A percentile compares a stretch with the other conserved stretches of the same genome.
phyloP scores from a whole-genome alignment of 2,113 vertebrate genomes.

The Gallinago paraguaiae region DNA sequence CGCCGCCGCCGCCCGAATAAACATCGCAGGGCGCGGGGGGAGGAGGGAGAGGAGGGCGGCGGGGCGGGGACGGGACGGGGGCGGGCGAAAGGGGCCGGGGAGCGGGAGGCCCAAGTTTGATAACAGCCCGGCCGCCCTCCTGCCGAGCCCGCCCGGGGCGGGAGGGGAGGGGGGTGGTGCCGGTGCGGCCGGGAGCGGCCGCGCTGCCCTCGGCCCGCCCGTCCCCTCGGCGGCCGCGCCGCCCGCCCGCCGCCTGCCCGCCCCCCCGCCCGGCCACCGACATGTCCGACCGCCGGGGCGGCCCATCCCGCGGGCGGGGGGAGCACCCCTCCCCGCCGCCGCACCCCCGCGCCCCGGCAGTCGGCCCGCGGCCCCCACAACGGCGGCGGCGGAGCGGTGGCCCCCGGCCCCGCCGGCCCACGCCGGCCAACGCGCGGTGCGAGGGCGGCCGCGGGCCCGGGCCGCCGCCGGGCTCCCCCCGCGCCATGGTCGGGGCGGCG shows the following conservation, averaged over 20 bases:
- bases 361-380: conserved; percentile 53
- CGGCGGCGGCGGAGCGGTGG: not conserved
- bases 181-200: too few relatives aligned
- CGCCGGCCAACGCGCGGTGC: too few relatives aligned
- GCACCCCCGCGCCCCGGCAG: conserved; percentile 18
- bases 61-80: not conserved
- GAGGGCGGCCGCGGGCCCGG: not conserved
- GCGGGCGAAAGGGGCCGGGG: not conserved
- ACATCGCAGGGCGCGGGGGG: conserved; percentile 47
- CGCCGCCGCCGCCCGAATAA: conserved; percentile 60
- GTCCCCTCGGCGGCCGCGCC: not conserved
- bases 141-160: too few relatives aligned
- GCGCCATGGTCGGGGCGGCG: not conserved
- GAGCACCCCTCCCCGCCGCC: not conserved
- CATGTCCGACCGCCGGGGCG: conserved; percentile 76
- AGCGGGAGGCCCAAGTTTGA: not conserved
- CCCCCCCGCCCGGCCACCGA: conserved; percentile 71
- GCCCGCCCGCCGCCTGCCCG: not conserved
- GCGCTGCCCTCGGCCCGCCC: not conserved
- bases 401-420: too few relatives aligned
- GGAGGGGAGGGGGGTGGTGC: too few relatives aligned
- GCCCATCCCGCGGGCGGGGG: conserved; percentile 68
- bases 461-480: not conserved
- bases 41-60: not conserved
- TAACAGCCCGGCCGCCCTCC: not conserved